Conservation (phyloP, 2,888 invertebrate species). For the Heliconius charithonia region DNA sequence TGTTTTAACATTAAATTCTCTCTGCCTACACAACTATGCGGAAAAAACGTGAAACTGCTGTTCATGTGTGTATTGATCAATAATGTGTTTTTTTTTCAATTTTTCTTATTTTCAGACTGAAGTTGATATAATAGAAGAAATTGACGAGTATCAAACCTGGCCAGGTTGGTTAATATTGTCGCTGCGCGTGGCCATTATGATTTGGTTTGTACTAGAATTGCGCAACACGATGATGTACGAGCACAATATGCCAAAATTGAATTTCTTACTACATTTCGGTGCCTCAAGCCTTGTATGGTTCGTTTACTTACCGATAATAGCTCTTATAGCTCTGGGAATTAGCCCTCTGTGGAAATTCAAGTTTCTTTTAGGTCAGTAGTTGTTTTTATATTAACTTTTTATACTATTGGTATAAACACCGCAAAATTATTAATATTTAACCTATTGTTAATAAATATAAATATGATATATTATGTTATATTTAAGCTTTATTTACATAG, state of each 20-base stretch:
- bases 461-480: too few species aligned
- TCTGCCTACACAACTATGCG: too few species aligned
- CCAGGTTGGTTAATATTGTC: constrained; percentile 97
- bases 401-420: neutral
- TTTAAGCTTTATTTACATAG: too few species aligned
- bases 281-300: constrained; percentile 99
- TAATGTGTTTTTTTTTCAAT: neutral
- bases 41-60: too few species aligned
- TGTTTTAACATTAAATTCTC: too few species aligned
- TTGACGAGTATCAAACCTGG: constrained; percentile 99
- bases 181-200: constrained; percentile 92
- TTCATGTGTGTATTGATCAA: neutral
- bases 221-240: constrained; percentile 82
- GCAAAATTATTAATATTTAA: too few species aligned
- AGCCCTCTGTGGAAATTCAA: constrained; percentile 98
- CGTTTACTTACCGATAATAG: constrained; percentile 97
- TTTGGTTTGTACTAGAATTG: constrained; percentile 93
- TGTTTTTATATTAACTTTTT: constrained; percentile 30
- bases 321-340: constrained; percentile 95
- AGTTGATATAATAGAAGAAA: constrained; percentile 97
- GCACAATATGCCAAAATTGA: constrained; percentile 87
- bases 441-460: too few species aligned
- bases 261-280: constrained; percentile 97
- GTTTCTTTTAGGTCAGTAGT: constrained; percentile 90
- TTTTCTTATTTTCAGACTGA: constrained; percentile 87